Conservation (phyloP, 2,888 invertebrate genomes). For the Prostheceraeus crozeri region DNA sequence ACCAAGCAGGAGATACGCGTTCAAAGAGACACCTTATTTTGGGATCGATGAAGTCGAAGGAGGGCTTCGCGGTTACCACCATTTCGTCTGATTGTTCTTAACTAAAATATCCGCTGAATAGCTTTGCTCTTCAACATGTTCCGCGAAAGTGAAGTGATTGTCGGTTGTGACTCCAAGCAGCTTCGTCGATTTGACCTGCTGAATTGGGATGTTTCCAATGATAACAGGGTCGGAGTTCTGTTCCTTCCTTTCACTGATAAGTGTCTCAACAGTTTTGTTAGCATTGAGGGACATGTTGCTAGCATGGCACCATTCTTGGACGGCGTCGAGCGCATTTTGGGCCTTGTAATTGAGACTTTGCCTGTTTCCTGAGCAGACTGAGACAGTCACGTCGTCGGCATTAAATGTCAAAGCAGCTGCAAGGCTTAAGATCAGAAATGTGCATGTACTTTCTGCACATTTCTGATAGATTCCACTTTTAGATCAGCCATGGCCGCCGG, state of each 20-base stretch:
- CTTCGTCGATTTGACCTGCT: conserved; percentile 7
- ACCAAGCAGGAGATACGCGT: conserved; percentile 2
- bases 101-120: conserved; percentile 19
- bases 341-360: conserved; percentile 13
- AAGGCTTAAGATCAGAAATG: conserved; percentile 24
- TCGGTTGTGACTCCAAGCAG: conserved; percentile 25
- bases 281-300: conserved; percentile 6
- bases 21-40: conserved; percentile 2
- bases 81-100: neutral
- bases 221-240: conserved; percentile 14
- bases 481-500: too few relatives aligned
- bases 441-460: neutral
- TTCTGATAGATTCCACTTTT: too few relatives aligned
- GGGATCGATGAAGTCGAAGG: conserved; percentile 1
- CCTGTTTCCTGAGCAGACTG: neutral
- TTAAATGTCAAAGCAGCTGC: conserved; percentile 6
- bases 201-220: conserved; percentile 11
- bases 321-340: conserved; percentile 5
- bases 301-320: conserved; percentile 18
- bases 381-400: conserved; percentile 16
- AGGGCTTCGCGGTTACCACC: conserved; percentile 12
- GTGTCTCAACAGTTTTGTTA: conserved; percentile 2
- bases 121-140: conserved; percentile 18
- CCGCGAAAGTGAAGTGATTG: neutral
- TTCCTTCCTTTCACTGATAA: conserved; percentile 7